Evolutionary conservation across 2,113 vertebrate genomes (phyloP), one percentile per base, ranked within the genome.

Genomic region (Nothobranchius furzeri): DNA sequence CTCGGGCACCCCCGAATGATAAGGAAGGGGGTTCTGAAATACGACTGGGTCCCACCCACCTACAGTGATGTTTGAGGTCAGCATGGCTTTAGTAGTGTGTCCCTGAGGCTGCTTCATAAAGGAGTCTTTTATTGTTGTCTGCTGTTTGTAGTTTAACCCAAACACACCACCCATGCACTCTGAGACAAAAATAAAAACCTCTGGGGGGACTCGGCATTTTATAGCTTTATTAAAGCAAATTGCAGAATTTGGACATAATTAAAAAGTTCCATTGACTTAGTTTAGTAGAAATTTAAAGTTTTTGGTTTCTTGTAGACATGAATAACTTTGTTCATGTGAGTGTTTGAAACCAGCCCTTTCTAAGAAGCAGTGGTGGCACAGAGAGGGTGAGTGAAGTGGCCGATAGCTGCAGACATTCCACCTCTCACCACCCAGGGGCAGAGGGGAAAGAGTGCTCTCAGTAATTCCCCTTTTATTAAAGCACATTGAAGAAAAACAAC

Each of bases 381-480:
- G 40, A 59, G 57, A 37, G 50, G 45, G 56, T 59, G 51, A 35
- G 50, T 37, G 47, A 10, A 65, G 66, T 42, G 67, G 42, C 75
- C 72, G 83, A 86, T 71, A 63, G 76, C 37, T 79, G 74, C 70
- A 88, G 85, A 90, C 87, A 93, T 92, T 92, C 84, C 87, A 79
- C 64, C 64, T 79, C 60, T 55, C 77, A 85, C 37, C 64, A 64
- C 87, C 85, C 50, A 36, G 73, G 84, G 82, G 56, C 69, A 47
- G 59, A 70, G 74, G 50, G 35, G 56, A 60, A 60, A 43, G 56
- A 70, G 51, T 65, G 50, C 37, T 82, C 75, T 43, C 55, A 59
- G 84, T 92, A 93, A 94, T 89, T 88, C 90, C 88, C 77, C 88
- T 93, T 93, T 93, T 93, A 93, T 92, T 92, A 92, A 93, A 93